Conservation (phyloP, 2,797 vertebrate species). For the Coilia nasus region DNA sequence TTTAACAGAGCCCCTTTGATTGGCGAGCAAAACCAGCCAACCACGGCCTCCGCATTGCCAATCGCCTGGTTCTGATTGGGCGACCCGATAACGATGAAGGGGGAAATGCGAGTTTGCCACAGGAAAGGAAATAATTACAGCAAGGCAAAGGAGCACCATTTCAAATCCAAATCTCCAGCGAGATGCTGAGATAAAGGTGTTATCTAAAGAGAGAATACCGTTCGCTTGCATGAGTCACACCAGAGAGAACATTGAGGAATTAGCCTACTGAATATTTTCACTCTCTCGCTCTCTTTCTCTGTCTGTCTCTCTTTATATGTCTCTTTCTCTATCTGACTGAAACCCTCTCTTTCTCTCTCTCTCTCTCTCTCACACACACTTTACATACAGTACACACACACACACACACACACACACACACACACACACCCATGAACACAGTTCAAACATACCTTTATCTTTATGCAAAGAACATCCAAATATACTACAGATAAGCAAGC, state of each 20-base stretch:
- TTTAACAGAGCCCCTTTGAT: conserved; percentile 29
- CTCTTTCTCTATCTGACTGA: too few relatives aligned
- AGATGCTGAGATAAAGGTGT: conserved; percentile 57
- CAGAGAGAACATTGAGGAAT: conserved; percentile 13
- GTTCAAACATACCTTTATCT: neutral
- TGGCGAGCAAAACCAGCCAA: conserved; percentile 46
- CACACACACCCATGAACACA: neutral
- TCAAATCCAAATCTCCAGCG: conserved; percentile 57
- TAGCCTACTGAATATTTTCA: neutral
- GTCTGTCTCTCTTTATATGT: neutral
- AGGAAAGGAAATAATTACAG: conserved; percentile 49
- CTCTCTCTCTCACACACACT: neutral
- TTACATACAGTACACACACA: neutral
- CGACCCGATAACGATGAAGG: conserved; percentile 42
- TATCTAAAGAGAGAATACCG: neutral
- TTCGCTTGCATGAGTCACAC: neutral
- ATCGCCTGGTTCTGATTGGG: conserved; percentile 11
- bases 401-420: neutral
- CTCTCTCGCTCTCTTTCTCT: neutral
- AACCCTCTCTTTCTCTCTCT: too few relatives aligned
- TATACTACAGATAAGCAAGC: neutral
- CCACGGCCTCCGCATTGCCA: neutral
- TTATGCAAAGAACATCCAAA: neutral
- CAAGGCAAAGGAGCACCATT: conserved; percentile 56
- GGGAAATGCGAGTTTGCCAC: conserved; percentile 54